phyloP scores from a whole-genome alignment of 2,113 vertebrate species.

The Brachyhypopomus gauderio region DNA sequence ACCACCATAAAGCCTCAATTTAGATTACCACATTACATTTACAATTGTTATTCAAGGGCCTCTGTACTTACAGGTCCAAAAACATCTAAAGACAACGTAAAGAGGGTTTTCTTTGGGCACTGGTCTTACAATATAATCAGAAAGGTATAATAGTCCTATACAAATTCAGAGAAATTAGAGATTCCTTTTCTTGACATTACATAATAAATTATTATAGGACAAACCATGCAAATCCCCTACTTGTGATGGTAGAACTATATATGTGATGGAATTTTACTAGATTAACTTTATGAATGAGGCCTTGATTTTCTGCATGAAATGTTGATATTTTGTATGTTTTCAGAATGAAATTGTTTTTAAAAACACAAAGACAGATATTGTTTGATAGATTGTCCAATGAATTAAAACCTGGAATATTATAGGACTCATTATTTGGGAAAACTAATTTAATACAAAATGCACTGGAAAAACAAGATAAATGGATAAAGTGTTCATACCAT shows the following conservation, averaged over 20 bases:
- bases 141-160: neutral
- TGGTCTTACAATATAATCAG: neutral
- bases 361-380: neutral
- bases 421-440: neutral
- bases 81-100: too few species aligned
- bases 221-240: neutral
- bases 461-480: slow-evolving; percentile 6
- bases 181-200: neutral
- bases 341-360: slow-evolving; percentile 22
- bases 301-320: slow-evolving; percentile 60
- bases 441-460: slow-evolving; percentile 1
- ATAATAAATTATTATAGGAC: neutral
- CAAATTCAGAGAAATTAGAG: neutral
- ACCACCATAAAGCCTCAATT: neutral
- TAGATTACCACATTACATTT: neutral
- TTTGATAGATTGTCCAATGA: slow-evolving; percentile 22
- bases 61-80: neutral
- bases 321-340: slow-evolving; percentile 46
- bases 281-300: slow-evolving; percentile 47
- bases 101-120: neutral
- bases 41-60: neutral
- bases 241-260: neutral
- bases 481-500: slow-evolving; percentile 5
- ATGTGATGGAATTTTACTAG: slow-evolving; percentile 13
- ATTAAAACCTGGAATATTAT: neutral